Conservation (phyloP, 2,888 invertebrate genomes). For the Petrolisthes manimaculis region DNA sequence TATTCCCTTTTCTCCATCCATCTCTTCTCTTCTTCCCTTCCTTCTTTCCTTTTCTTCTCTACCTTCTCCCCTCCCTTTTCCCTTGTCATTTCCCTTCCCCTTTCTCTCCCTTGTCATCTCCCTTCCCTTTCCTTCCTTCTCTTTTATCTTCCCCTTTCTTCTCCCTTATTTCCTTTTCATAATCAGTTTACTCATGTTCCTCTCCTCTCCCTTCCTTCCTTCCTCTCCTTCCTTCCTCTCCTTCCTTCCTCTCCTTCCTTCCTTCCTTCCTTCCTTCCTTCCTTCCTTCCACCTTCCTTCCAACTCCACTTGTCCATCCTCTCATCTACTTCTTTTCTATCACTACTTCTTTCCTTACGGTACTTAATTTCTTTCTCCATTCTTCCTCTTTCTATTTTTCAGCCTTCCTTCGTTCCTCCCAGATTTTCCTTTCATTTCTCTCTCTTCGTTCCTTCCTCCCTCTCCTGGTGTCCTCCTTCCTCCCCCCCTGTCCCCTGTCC, state of each 20-base stretch:
- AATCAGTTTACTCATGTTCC: neutral
- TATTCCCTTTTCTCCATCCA: conserved; percentile 4
- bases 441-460: neutral
- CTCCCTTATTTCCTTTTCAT: neutral
- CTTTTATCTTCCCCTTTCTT: neutral
- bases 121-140: neutral
- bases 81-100: neutral
- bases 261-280: neutral
- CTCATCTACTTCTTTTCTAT: neutral
- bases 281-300: neutral
- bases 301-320: neutral
- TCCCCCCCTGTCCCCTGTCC: neutral
- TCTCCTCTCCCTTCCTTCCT: neutral
- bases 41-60: neutral
- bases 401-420: neutral
- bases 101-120: neutral
- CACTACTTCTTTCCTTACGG: neutral
- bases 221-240: neutral
- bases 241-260: neutral
- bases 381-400: neutral
- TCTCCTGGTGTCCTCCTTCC: neutral
- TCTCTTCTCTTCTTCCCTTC: neutral
- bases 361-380: neutral
- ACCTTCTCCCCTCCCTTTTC: neutral
- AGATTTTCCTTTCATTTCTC: neutral